A percentile compares a stretch with the other conserved stretches of the same genome.
These are phyloP conservation scores for Callithrix jacchus DNA, from an alignment of 2,113 vertebrate genomes.

Conservation along the genomic window DNA sequence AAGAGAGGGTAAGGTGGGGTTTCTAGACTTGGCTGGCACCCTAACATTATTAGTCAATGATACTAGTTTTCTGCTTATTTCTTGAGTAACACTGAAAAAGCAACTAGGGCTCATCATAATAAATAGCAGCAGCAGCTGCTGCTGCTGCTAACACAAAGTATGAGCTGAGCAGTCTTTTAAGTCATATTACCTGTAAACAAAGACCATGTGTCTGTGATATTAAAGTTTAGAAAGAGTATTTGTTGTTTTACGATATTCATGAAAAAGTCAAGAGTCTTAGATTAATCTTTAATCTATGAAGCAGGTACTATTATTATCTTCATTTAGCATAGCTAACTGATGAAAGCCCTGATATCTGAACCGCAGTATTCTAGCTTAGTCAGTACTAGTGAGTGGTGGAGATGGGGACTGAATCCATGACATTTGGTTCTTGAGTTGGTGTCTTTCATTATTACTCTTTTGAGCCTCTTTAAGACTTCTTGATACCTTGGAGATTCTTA, in stretches of 20 bases:
- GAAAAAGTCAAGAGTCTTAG: neutral
- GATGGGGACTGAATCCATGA: neutral
- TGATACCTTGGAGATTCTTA: neutral
- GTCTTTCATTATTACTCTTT: conserved; percentile 21
- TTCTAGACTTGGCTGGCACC: neutral
- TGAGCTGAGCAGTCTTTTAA: neutral
- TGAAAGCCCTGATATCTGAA: neutral
- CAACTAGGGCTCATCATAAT: neutral
- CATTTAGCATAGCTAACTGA: neutral
- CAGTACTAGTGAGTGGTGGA: neutral
- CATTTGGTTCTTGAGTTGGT: neutral
- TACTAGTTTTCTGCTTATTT: neutral
- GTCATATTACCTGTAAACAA: neutral
- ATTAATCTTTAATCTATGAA: neutral
- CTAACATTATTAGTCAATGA: neutral
- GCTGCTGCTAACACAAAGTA: neutral
- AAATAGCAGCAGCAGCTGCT: neutral
- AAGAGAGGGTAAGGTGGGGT: neutral
- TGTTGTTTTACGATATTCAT: neutral
- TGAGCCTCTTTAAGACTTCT: neutral
- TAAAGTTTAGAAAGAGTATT: neutral
- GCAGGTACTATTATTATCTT: neutral
- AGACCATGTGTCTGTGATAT: neutral
- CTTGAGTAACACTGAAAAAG: neutral
- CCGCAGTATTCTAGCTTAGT: neutral